Evolutionary conservation across 92 coral and sea anemone species (phyloP).

Genomic region (Phenganax stokvisi): DNA sequence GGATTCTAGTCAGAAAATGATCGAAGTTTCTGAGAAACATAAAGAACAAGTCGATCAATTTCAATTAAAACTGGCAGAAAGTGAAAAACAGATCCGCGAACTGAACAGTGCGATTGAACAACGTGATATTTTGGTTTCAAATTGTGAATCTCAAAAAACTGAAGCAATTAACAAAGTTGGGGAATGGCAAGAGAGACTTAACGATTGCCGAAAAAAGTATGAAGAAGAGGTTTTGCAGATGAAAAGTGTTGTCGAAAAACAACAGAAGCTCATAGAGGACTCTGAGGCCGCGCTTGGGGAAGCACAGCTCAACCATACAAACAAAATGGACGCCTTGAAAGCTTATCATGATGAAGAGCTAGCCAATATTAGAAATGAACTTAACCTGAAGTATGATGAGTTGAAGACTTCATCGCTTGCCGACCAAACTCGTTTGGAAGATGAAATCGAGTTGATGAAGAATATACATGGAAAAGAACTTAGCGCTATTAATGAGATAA

Average conservation of each 20-base stretch:
- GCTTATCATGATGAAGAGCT: slow-evolving; percentile 59
- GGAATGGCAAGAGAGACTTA: slow-evolving; percentile 36
- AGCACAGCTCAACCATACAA: slow-evolving; percentile 36
- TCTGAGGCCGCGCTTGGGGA: slow-evolving; percentile 20
- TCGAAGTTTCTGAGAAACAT: slow-evolving; percentile 45
- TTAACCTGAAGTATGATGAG: slow-evolving; percentile 24
- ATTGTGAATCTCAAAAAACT: background rate
- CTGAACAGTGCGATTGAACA: slow-evolving; percentile 60
- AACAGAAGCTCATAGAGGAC: slow-evolving; percentile 24
- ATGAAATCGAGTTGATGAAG: slow-evolving; percentile 54
- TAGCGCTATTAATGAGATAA: slow-evolving; percentile 46
- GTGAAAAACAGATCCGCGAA: slow-evolving; percentile 63
- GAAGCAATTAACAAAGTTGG: background rate
- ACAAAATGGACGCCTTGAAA: slow-evolving; percentile 23
- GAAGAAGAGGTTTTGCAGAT: slow-evolving; percentile 25
- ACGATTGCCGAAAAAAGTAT: slow-evolving; percentile 12
- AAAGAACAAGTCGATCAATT: slow-evolving; percentile 57
- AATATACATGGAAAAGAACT: slow-evolving; percentile 60
- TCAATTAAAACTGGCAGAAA: slow-evolving; percentile 45
- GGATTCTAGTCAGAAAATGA: slow-evolving; percentile 11
- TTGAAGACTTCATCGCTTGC: slow-evolving; percentile 35
- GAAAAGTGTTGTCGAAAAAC: slow-evolving; percentile 17
- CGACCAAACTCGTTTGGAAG: slow-evolving; percentile 46
- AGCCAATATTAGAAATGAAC: slow-evolving; percentile 49
- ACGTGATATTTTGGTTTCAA: slow-evolving; percentile 60